A percentile compares a stretch with the other conserved stretches of the same genome.
phyloP scores from a whole-genome alignment of 2,888 invertebrate genomes.

The Pseudococcus jackbeardsleyi region DNA sequence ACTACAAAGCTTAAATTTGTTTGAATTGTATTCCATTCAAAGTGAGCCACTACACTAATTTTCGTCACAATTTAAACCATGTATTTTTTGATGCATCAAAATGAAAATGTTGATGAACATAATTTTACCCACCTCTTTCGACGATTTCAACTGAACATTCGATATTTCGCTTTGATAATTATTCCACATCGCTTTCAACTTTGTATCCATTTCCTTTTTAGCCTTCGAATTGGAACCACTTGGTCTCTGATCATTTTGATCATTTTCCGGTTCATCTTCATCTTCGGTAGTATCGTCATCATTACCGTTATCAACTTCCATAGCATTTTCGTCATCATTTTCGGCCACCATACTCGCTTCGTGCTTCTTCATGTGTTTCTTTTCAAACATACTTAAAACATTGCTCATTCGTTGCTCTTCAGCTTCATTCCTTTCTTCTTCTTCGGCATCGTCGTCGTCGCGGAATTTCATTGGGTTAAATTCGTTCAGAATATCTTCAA shows the following conservation, averaged over 20 bases:
- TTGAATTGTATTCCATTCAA: too few relatives aligned
- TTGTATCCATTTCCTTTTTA: constrained; percentile 29
- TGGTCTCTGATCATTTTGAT: background rate
- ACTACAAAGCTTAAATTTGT: too few relatives aligned
- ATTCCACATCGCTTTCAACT: constrained; percentile 39
- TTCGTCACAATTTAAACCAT: too few relatives aligned
- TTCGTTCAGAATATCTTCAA: constrained; percentile 49
- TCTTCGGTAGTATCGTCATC: constrained; percentile 3
- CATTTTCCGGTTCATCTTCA: background rate
- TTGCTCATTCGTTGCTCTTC: constrained; percentile 48
- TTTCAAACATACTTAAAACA: constrained; percentile 5
- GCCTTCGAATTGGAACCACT: background rate
- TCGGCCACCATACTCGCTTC: constrained; percentile 7
- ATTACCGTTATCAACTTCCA: background rate
- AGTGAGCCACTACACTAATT: too few relatives aligned
- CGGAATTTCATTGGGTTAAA: constrained; percentile 45
- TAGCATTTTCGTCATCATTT: constrained; percentile 14
- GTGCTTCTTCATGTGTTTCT: constrained; percentile 33
- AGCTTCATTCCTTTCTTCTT: background rate
- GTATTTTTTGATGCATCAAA: too few relatives aligned
- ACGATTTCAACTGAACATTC: background rate
- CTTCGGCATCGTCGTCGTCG: constrained; percentile 39
- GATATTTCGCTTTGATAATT: constrained; percentile 6
- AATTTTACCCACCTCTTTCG: constrained; percentile 2
- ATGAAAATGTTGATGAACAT: too few relatives aligned